These are phyloP conservation scores for Girardinus metallicus DNA, from an alignment of 2,797 vertebrate genomes.

Conservation along the genomic window DNA sequence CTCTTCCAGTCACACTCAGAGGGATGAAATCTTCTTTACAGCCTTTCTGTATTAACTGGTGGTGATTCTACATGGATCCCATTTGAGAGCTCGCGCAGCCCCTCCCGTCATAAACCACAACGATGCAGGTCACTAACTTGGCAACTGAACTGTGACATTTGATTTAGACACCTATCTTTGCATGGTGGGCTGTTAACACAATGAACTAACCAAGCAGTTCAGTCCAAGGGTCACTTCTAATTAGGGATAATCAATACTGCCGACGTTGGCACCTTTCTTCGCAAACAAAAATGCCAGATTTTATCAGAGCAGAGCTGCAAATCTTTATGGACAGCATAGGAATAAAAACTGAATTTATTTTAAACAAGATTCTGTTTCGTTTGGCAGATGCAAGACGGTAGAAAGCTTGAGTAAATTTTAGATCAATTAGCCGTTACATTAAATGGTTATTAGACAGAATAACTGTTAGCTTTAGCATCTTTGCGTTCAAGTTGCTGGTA, in stretches of 20 bases:
- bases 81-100: slow-evolving; percentile 44
- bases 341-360: neutral
- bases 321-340: no score
- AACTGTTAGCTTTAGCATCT: neutral
- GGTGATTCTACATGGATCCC: slow-evolving; percentile 45
- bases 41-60: slow-evolving; percentile 64
- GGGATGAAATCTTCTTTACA: slow-evolving; percentile 69
- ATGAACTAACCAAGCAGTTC: slow-evolving; percentile 57
- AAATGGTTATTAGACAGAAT: neutral
- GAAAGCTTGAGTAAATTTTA: neutral
- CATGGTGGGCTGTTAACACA: slow-evolving; percentile 54
- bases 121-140: slow-evolving; percentile 50
- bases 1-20: slow-evolving; percentile 42
- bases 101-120: slow-evolving; percentile 33
- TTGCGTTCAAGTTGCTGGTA: neutral
- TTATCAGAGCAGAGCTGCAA: no score
- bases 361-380: neutral
- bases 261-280: no score
- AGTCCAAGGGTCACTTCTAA: slow-evolving; percentile 68
- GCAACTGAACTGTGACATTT: slow-evolving; percentile 60
- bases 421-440: neutral
- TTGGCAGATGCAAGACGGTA: neutral
- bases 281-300: no score
- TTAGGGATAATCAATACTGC: slow-evolving; percentile 66
- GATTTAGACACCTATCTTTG: slow-evolving; percentile 69